phyloP scores from a whole-genome alignment of 2,888 invertebrate species.

The Melipona beecheii region DNA sequence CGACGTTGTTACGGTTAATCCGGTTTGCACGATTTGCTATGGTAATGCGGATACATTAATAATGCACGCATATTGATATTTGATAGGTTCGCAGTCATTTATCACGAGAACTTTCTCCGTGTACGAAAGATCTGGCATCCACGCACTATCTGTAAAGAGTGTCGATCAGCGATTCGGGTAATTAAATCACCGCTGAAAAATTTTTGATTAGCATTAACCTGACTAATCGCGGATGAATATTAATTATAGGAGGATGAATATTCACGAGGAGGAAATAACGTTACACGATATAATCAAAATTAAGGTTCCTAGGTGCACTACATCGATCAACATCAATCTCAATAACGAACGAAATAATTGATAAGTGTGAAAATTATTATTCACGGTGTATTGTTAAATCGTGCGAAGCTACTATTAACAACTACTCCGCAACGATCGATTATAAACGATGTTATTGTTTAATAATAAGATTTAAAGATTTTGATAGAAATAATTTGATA shows the following conservation, averaged over 20 bases:
- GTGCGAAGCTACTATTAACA: not conserved
- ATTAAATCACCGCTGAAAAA: slow-evolving; percentile 25
- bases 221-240: not conserved
- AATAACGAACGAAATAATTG: not conserved
- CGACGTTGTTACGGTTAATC: slow-evolving; percentile 14
- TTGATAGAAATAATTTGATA: too few relatives aligned
- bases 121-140: slow-evolving; percentile 23
- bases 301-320: too few relatives aligned
- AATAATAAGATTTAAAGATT: not conserved
- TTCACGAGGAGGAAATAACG: not conserved
- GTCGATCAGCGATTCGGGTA: slow-evolving; percentile 1
- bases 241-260: not conserved
- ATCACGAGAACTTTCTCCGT: slow-evolving; percentile 23
- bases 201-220: not conserved
- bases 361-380: not conserved
- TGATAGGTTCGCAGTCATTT: slow-evolving; percentile 31
- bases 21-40: not conserved
- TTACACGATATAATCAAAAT: not conserved
- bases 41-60: slow-evolving; percentile 22
- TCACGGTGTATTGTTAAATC: not conserved
- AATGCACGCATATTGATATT: slow-evolving; percentile 13
- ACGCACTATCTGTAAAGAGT: not conserved
- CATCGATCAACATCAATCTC: not conserved
- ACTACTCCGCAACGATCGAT: not conserved
- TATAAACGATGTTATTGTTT: not conserved